Percentiles rank a stretch among this genome's conserved stretches.
Evolutionary conservation across 2,113 vertebrate genomes (phyloP).

Genomic region (Chionomys nivalis): DNA sequence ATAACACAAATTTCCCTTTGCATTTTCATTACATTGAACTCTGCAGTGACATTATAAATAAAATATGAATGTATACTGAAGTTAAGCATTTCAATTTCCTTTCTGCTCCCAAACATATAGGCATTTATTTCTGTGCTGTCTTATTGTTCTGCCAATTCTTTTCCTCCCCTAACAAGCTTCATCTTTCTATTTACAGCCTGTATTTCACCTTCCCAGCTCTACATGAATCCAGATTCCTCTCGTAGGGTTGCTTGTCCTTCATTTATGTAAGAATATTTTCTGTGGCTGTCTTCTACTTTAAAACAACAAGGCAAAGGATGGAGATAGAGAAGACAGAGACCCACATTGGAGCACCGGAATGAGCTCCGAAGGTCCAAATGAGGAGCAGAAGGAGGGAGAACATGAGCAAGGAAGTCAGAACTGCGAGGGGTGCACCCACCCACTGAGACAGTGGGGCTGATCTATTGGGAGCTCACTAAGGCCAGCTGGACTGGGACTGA

Average conservation of each 20-base stretch:
- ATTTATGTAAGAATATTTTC: neutral
- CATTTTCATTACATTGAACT: neutral
- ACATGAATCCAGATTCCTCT: neutral
- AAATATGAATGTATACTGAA: neutral
- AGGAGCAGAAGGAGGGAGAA: no score
- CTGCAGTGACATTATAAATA: neutral
- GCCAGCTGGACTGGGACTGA: no score
- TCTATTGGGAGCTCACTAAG: no score
- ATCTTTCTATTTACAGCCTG: accelerated
- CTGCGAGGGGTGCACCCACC: no score
- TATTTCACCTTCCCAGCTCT: neutral
- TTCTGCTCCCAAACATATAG: neutral
- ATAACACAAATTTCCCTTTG: neutral
- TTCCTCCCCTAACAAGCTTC: neutral
- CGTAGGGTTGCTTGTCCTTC: neutral
- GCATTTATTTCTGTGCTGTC: neutral
- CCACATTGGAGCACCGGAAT: no score
- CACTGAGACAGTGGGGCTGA: no score
- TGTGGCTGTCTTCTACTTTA: neutral
- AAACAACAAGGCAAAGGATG: no score
- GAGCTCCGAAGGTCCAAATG: no score
- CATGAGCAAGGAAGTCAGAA: no score
- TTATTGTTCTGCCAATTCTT: neutral
- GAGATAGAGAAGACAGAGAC: no score
- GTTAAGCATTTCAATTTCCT: neutral